Conservation (phyloP, 2,797 vertebrate genomes). For the Sphenodon punctatus region DNA sequence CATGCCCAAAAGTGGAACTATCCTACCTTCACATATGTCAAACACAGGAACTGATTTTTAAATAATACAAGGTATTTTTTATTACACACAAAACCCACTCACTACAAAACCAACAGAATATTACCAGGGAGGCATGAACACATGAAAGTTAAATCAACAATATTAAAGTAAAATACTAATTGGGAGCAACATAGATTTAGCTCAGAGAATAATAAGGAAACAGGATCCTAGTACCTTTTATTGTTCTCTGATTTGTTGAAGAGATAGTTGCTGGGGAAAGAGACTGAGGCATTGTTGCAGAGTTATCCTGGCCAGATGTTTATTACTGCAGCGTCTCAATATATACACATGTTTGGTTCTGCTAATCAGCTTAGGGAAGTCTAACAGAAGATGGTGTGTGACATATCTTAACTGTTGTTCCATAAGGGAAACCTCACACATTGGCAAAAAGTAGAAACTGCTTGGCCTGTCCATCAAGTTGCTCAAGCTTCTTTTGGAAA, state of each 20-base stretch:
- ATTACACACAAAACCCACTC: too few relatives aligned
- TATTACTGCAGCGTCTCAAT: background rate
- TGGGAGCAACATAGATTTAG: background rate
- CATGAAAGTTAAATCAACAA: too few relatives aligned
- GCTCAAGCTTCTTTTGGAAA: background rate
- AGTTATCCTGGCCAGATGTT: background rate
- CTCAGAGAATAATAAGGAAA: background rate
- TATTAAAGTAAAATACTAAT: background rate
- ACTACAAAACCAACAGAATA: too few relatives aligned
- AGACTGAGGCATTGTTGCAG: background rate
- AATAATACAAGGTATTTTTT: too few relatives aligned
- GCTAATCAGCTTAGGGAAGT: background rate
- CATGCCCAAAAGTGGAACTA: background rate
- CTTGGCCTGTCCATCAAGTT: background rate
- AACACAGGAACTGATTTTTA: too few relatives aligned
- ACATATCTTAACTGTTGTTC: background rate
- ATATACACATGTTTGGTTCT: background rate
- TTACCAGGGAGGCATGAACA: too few relatives aligned
- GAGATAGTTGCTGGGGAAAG: background rate
- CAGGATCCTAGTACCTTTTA: too few relatives aligned
- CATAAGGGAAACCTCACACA: background rate
- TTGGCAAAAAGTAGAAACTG: background rate
- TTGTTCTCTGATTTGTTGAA: background rate
- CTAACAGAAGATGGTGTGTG: background rate
- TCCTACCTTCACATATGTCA: background rate